Conservation (phyloP, 2,888 invertebrate species). For the Palloptera scutellata region DNA sequence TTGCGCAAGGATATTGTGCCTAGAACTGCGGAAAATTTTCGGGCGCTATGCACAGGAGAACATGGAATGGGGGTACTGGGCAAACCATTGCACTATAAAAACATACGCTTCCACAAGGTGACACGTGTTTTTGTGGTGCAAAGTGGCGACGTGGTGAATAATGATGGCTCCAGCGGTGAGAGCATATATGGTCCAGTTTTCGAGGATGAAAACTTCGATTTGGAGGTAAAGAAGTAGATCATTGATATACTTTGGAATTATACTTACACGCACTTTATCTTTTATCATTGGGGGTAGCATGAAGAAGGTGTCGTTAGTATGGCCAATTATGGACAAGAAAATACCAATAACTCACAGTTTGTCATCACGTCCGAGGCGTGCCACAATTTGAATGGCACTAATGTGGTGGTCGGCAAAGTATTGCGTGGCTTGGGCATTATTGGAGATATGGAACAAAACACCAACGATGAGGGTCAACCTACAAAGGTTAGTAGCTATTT, state of each 20-base stretch:
- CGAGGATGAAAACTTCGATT: slow-evolving; percentile 86
- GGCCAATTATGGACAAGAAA: slow-evolving; percentile 78
- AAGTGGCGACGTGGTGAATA: slow-evolving; percentile 80
- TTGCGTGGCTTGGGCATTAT: slow-evolving; percentile 77
- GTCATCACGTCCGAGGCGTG: slow-evolving; percentile 84
- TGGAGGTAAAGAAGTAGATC: slow-evolving; percentile 65
- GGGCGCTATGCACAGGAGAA: slow-evolving; percentile 91
- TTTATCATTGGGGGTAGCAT: slow-evolving; percentile 64
- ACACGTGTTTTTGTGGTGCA: slow-evolving; percentile 89
- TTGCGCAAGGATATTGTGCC: slow-evolving; percentile 85
- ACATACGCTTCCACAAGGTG: slow-evolving; percentile 82
- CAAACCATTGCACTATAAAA: slow-evolving; percentile 85
- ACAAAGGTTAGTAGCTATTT: slow-evolving; percentile 61
- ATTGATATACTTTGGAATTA: not conserved
- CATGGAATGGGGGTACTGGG: slow-evolving; percentile 74
- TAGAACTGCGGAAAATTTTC: slow-evolving; percentile 89
- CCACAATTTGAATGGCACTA: slow-evolving; percentile 78
- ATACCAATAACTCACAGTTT: slow-evolving; percentile 96
- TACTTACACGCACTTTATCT: too few relatives aligned
- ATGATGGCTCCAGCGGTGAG: slow-evolving; percentile 89
- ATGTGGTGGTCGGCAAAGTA: slow-evolving; percentile 86
- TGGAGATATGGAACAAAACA: slow-evolving; percentile 73
- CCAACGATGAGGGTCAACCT: slow-evolving; percentile 69
- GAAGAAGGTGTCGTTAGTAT: slow-evolving; percentile 76
- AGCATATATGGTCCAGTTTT: slow-evolving; percentile 92